A percentile compares a stretch with the other conserved stretches of the same genome.
Evolutionary conservation across 2,113 vertebrate genomes (phyloP).

Genomic region (Nothocercus julius): DNA sequence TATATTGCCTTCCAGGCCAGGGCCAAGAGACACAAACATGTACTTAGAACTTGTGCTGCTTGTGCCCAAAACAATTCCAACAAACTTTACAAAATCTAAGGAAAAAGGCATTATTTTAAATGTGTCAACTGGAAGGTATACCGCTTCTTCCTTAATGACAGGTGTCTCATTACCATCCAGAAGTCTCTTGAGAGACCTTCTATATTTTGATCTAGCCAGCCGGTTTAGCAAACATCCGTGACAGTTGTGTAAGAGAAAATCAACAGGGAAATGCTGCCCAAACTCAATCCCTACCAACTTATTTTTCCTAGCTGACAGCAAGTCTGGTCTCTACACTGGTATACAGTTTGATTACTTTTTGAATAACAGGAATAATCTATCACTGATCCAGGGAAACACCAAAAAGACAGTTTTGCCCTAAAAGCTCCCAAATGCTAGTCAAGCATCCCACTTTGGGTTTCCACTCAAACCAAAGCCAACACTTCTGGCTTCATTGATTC

Average conservation of each 20-base stretch:
- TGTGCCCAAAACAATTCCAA: background rate
- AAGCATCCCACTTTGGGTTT: background rate
- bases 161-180: background rate
- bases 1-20: background rate
- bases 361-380: background rate
- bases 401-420: background rate
- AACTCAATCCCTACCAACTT: background rate
- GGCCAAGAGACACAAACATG: background rate
- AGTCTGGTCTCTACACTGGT: background rate
- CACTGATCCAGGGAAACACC: background rate
- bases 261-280: background rate
- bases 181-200: background rate
- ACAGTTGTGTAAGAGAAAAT: background rate
- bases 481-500: background rate
- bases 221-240: background rate
- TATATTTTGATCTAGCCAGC: background rate
- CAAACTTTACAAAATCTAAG: background rate
- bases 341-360: background rate
- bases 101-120: background rate
- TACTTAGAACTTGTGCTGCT: too few relatives aligned
- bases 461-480: background rate
- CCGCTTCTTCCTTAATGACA: fast-evolving
- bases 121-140: background rate
- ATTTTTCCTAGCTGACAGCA: background rate
- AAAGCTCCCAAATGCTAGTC: background rate